phyloP scores from a whole-genome alignment of 2,888 invertebrate genomes.

The Gastrophysa polygoni region DNA sequence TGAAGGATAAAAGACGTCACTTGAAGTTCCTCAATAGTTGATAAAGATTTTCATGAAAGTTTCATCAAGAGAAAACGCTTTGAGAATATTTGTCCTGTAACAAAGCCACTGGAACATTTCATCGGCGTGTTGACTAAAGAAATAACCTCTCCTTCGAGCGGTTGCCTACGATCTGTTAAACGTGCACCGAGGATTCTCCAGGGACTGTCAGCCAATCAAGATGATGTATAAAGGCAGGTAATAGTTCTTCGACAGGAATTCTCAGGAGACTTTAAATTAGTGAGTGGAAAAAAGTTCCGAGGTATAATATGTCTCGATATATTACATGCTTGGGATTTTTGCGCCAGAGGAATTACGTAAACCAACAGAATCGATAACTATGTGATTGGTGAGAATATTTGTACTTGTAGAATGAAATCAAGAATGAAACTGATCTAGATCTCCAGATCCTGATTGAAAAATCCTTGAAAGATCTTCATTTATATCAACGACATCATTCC shows the following conservation, averaged over 20 bases:
- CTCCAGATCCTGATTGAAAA: too few relatives aligned
- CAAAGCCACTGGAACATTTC: conserved; percentile 4
- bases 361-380: not conserved
- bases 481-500: too few relatives aligned
- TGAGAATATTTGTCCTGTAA: too few relatives aligned
- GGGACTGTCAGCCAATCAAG: conserved; percentile 35
- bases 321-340: conserved; percentile 19
- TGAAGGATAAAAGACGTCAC: too few relatives aligned
- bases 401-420: too few relatives aligned
- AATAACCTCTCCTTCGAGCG: conserved; percentile 12
- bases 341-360: not conserved
- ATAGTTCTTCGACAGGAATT: conserved; percentile 17
- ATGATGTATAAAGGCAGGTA: conserved; percentile 35
- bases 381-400: not conserved
- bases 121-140: conserved; percentile 10
- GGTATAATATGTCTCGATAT: conserved; percentile 22
- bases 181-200: conserved; percentile 30
- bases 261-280: conserved; percentile 15
- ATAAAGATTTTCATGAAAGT: too few relatives aligned
- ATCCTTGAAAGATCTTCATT: too few relatives aligned
- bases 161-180: conserved; percentile 28
- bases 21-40: too few relatives aligned
- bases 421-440: too few relatives aligned
- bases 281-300: conserved; percentile 16
- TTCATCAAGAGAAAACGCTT: too few relatives aligned